Conservation (phyloP, 1,140 invertebrate genomes). For the Papilio aristodemus region DNA sequence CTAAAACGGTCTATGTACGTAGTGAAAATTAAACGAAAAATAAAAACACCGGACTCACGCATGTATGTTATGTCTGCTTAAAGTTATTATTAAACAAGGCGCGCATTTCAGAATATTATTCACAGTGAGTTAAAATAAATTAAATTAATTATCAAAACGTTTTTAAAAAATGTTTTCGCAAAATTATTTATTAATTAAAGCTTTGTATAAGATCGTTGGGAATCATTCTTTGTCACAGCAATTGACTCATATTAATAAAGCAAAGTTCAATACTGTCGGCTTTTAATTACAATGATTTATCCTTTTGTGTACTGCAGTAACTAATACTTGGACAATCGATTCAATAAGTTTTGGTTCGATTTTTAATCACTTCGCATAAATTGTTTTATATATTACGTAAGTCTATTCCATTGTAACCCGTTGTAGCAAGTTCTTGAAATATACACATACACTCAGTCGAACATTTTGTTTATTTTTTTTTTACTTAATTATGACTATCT, state of each 20-base stretch:
- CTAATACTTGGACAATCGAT: not conserved
- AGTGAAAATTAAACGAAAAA: no score
- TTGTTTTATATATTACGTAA: not conserved
- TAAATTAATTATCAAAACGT: not conserved
- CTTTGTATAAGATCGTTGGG: not conserved
- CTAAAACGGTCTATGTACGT: no score
- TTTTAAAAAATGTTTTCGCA: not conserved
- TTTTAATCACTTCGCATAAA: not conserved
- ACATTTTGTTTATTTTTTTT: no score
- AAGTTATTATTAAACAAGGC: not conserved
- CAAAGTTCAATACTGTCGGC: conserved; percentile 2
- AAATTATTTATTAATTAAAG: not conserved
- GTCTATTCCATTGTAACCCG: no score
- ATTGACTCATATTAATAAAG: not conserved
- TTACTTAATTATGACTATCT: no score
- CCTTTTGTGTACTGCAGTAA: not conserved
- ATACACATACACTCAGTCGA: no score
- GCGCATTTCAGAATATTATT: not conserved
- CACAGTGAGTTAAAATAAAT: not conserved
- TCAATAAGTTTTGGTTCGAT: not conserved
- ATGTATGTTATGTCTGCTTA: not conserved
- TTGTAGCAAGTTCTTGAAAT: no score
- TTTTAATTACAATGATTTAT: not conserved
- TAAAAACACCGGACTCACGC: no score
- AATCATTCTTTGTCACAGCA: not conserved